Percentiles rank a stretch among this genome's conserved stretches.
Conservation (phyloP, 2,113 vertebrate genomes). For the Mohoua ochrocephala region DNA sequence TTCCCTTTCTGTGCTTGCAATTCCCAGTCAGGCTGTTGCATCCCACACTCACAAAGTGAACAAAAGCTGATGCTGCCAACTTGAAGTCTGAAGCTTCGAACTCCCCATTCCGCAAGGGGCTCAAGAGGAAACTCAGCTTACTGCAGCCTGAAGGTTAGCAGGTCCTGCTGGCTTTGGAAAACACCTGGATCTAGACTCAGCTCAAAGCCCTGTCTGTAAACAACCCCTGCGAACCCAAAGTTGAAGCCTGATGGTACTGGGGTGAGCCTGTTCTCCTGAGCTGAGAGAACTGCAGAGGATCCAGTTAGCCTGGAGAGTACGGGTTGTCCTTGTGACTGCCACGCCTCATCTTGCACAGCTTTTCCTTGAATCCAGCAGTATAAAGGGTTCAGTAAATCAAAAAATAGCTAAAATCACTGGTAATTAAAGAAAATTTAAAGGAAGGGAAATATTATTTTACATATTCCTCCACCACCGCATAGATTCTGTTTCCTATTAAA, state of each 20-base stretch:
- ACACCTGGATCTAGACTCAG: not conserved
- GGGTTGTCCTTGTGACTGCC: not conserved
- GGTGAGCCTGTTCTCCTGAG: not conserved
- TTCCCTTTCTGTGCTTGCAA: not conserved
- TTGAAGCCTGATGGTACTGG: not conserved
- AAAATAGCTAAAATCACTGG: not conserved
- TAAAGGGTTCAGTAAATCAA: not conserved
- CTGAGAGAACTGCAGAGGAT: not conserved
- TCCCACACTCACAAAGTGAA: not conserved
- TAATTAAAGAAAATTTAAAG: not conserved
- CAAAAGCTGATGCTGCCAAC: not conserved
- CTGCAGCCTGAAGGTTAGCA: not conserved
- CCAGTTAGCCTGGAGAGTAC: not conserved
- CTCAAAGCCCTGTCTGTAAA: not conserved
- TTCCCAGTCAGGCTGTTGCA: not conserved
- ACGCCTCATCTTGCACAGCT: not conserved
- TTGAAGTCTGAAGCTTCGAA: not conserved
- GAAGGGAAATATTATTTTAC: not conserved
- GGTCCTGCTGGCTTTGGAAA: not conserved
- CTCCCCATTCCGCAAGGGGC: fast-evolving
- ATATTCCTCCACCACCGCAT: not conserved
- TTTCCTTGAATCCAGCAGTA: not conserved
- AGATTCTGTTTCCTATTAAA: conserved; percentile 40
- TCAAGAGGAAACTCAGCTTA: not conserved
- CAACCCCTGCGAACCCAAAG: not conserved